Base-by-base conservation (phyloP, 2,113 vertebrate genomes). In the Ceratotherium simum region DNA sequence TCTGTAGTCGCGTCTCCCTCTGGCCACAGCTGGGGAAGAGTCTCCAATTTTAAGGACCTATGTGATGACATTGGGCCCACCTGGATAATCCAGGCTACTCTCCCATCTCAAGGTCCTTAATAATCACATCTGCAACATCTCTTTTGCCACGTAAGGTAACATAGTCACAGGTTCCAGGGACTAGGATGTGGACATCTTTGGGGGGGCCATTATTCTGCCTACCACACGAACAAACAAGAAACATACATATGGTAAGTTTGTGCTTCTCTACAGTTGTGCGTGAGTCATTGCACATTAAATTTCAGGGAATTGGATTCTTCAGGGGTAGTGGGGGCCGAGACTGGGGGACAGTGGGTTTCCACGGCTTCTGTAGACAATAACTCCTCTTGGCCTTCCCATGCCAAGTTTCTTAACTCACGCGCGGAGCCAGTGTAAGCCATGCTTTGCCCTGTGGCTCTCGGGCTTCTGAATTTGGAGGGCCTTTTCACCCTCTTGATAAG, bases 281-380 rank as follows among this genome's bases (percentile, higher is more conserved):
- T n/a, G 33, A 90, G 29, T 64, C 87, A 51, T 46, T 31, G 51
- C 6, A 46, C 27, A 5, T 36, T 76, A 84, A 60, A 88, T 20
- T 29, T 87, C 70, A 94, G 75, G 73, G 79, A 92, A 88, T 8
- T 81, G 54, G 58, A n/a, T 87, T 69, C 42, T 39, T 93, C 90
- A 89, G 62, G 80, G 60, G 29, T 46, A 25, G 54, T 13, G 27
- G 20, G 4, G 31, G 3, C 16, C 18, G 0, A 29, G 27, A 17
- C 14, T 21, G 2, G 11, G 31, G 17, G 42, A 7, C 46, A 83
- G 39, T n/a, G 17, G 72, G 12, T 80, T 62, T 95, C 48, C 8
- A 9, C 70, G 58, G 64, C 79, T 95, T 79, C 67, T 33, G 8
- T 8, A 79, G 89, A 78, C 17, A 81, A 33, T 72, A 33, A 84